Evolutionary conservation across 2,113 vertebrate species (phyloP), one percentile per base, ranked within the genome.

Genomic region (Canis aureus): DNA sequence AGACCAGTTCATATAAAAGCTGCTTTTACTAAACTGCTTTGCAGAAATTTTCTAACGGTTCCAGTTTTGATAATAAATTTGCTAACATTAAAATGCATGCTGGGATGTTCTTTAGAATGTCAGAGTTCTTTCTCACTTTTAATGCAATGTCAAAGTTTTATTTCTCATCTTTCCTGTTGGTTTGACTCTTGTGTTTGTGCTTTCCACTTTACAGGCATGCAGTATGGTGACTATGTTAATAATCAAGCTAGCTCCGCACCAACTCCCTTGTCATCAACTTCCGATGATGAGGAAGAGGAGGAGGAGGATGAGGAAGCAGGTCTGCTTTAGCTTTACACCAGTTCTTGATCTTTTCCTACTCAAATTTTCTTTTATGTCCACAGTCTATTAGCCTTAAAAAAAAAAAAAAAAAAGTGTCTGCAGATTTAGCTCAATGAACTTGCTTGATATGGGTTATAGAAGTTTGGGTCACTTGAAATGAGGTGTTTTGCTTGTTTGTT

Each of bases 241-340:
- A 99, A 99, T 92, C 99, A 99, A 98, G 99, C 99, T 99, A 99
- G 99, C 99, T 99, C 99, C 98, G 99, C 99, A 98, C 98, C 99
- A 97, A 99, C 99, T 99, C 99, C 99, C 99, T 99, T 99, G 98
- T 99, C 99, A 99, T 99, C 99, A 99, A 99, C 99, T 99, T 99
- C 99, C 99, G 99, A 99, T 99, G 99, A 99, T 98, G 99, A 99
- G 97, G 99, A 99, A 99, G 99, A 98, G 98, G 98, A 99, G 89
- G 99, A 99, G 98, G 99, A 99, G 98, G 99, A 99, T 99, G 99
- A 99, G 99, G 99, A 99, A 99, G 99, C 99, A 99, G 99, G 99
- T 99, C 99, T 99, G 99, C 99, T 99, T 99, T 99, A 98, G 99
- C 99, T 99, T 99, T 99, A 99, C 98, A 98, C 98, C 92, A 98